Evolutionary conservation across 2,888 invertebrate genomes (phyloP), one percentile per base, ranked within the genome.

Genomic region (Frankliniella intonsa): DNA sequence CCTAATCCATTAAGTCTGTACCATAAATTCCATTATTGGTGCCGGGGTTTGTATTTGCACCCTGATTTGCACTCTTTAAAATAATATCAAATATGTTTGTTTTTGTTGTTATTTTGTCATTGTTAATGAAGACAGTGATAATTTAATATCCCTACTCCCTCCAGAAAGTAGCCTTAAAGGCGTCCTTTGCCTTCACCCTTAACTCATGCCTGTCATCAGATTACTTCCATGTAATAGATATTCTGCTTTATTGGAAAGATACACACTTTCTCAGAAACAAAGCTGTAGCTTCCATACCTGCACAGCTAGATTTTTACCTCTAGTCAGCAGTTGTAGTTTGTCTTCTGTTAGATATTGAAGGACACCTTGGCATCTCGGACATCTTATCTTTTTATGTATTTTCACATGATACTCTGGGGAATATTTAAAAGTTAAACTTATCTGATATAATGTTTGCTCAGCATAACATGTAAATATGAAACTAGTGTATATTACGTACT

Each of bases 341-440:
- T 76, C 25, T 22, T 22, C 69, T 25, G 9, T 25, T 76, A 76
- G 69, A 76, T 22, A 76, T 76, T 76, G 69, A 76, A 76, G 69
- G 69, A 76, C 69, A 76, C 69, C 69, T 76, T 76, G 69, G 69
- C 69, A 76, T 76, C 69, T 76, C 69, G 69, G 69, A 76, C 69
- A 76, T 76, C 69, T 76, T 76, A 76, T 76, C 69, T 76, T 76
- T 76, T 76, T 76, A n/a, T 76, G 69, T 76, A 22, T 76, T 55
- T 22, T 25, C 22, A 25, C 8, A 25, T 10, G 12, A 22, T 69
- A 12, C 12, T 22, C 25, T 22, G 69, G 69, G 69, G 69, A 76
- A 76, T 25, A 76, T n/a, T 22, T 76, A 12, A 17, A 76, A 76
- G 25, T 76, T 25, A 55, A 55, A 22, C 5, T 22, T 12, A 76